A percentile compares a stretch with the other conserved stretches of the same genome.
phyloP scores from a whole-genome alignment of 2,888 invertebrate species.

The Ichneumoninae sp. region DNA sequence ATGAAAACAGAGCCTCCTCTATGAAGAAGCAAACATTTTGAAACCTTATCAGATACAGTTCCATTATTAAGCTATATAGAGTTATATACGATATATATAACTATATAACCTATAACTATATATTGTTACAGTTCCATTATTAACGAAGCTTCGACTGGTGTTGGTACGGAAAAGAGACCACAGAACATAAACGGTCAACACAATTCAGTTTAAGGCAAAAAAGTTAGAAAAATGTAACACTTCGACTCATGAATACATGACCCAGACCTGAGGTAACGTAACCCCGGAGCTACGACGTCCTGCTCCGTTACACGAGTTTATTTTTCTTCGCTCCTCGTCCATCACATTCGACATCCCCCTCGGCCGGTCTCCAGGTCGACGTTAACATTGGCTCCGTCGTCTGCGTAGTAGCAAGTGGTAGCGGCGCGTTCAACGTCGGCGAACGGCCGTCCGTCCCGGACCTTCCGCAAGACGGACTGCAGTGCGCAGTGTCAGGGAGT shows the following conservation, averaged over 20 bases:
- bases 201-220: not conserved
- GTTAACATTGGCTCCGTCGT: slow-evolving; percentile 49
- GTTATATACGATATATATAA: too few relatives aligned
- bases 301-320: not conserved
- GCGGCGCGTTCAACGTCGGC: slow-evolving; percentile 52
- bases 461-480: slow-evolving; percentile 81
- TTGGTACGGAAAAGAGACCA: not conserved
- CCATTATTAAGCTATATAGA: not conserved
- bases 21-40: too few relatives aligned
- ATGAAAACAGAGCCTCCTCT: too few relatives aligned
- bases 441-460: slow-evolving; percentile 76
- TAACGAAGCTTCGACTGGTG: not conserved
- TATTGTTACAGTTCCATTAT: not conserved
- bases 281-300: not conserved
- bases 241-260: not conserved
- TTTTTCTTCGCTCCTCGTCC: slow-evolving; percentile 10
- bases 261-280: not conserved
- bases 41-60: too few relatives aligned
- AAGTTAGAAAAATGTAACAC: not conserved
- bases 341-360: slow-evolving; percentile 31
- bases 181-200: not conserved
- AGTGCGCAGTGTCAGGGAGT: slow-evolving; percentile 82
- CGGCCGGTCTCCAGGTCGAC: slow-evolving; percentile 35
- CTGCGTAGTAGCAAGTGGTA: slow-evolving; percentile 10
- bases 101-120: too few relatives aligned